phyloP scores from a whole-genome alignment of 2,888 invertebrate species.

The Pomacea canaliculata region DNA sequence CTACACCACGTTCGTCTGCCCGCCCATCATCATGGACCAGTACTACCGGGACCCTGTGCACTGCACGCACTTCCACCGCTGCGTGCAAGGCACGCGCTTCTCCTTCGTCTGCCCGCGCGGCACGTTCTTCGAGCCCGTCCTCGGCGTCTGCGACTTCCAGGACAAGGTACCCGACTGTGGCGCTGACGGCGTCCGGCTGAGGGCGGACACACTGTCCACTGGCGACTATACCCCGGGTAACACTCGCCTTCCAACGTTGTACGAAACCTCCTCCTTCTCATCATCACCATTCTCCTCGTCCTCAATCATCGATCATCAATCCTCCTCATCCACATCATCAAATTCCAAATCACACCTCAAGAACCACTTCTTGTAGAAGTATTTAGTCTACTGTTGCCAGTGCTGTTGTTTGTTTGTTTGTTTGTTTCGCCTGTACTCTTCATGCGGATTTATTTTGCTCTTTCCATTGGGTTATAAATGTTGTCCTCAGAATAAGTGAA shows the following conservation, averaged over 20 bases:
- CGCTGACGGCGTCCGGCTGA: constrained; percentile 13
- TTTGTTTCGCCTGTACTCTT: no score
- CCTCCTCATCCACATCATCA: background rate
- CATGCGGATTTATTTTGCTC: no score
- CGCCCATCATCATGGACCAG: constrained; percentile 19
- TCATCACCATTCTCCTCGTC: background rate
- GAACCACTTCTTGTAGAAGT: no score
- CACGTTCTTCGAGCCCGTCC: constrained; percentile 26
- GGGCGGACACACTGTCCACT: background rate
- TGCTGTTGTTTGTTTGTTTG: no score
- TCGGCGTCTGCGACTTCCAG: constrained; percentile 28
- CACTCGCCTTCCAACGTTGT: no score
- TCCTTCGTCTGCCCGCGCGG: constrained; percentile 33
- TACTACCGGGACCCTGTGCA: constrained; percentile 28
- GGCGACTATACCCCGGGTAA: constrained; percentile 2
- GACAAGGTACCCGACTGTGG: constrained; percentile 27
- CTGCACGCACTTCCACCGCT: constrained; percentile 32
- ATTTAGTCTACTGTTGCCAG: no score
- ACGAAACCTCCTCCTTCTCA: background rate
- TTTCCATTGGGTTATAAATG: no score
- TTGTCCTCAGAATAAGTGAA: no score
- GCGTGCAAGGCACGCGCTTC: constrained; percentile 28
- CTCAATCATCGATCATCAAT: background rate
- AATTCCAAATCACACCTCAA: no score
- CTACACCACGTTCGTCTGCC: constrained; percentile 29